Evolutionary conservation across 2,797 vertebrate species (phyloP).

Genomic region (Pangasius macronema): DNA sequence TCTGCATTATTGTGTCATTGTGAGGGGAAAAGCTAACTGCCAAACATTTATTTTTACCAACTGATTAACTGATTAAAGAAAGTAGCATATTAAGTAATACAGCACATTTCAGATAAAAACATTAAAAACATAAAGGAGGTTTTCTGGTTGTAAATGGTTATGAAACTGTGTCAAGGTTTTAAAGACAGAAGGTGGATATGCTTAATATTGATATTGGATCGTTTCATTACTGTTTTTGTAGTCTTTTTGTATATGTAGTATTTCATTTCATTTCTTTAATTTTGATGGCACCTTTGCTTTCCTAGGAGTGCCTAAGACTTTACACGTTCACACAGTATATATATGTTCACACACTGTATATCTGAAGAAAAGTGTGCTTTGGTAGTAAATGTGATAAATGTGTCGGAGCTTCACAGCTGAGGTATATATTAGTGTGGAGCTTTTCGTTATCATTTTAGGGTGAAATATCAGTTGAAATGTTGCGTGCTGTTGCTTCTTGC

Average conservation of each 20-base stretch:
- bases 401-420: background rate
- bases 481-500: background rate
- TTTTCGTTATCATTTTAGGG: background rate
- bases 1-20: background rate
- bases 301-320: background rate
- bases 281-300: background rate
- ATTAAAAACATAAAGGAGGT: background rate
- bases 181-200: background rate
- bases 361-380: background rate
- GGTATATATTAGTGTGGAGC: background rate
- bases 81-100: background rate
- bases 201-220: background rate
- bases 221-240: background rate
- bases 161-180: background rate
- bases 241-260: background rate
- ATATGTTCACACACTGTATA: too few species aligned
- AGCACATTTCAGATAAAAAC: background rate
- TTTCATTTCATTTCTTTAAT: background rate
- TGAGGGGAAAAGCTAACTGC: background rate
- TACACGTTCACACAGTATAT: background rate
- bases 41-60: background rate
- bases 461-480: background rate
- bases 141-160: background rate
- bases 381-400: background rate
- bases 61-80: background rate